These are phyloP conservation scores for Kryptolebias marmoratus DNA, from an alignment of 2,113 vertebrate species.

Conservation along the genomic window DNA sequence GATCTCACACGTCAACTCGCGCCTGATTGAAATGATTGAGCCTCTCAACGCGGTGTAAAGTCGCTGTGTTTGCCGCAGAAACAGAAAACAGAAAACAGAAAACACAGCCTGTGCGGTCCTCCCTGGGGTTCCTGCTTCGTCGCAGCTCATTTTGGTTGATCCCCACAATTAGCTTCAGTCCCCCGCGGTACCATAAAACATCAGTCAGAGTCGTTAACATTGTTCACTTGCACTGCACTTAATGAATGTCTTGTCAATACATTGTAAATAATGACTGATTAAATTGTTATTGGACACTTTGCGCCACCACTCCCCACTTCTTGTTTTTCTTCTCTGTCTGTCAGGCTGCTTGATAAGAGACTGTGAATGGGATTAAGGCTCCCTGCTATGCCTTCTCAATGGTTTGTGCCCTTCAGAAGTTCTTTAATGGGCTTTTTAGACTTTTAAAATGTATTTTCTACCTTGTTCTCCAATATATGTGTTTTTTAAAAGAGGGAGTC, in stretches of 20 bases:
- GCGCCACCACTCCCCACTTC: not conserved
- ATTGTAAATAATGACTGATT: slow-evolving; percentile 34
- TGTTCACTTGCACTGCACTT: slow-evolving; percentile 22
- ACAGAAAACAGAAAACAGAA: slow-evolving; percentile 27
- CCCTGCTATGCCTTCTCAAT: not conserved
- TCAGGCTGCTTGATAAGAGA: not conserved
- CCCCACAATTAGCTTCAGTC: slow-evolving; percentile 34
- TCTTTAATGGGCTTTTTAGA: no score
- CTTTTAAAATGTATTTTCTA: no score
- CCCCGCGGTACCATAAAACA: slow-evolving; percentile 19
- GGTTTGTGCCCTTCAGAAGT: no score
- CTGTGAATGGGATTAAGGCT: slow-evolving; percentile 20
- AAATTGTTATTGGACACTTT: slow-evolving; percentile 31
- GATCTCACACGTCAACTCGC: slow-evolving; percentile 47
- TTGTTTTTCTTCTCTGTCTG: no score
- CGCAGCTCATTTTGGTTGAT: slow-evolving; percentile 26
- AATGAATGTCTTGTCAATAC: slow-evolving; percentile 14
- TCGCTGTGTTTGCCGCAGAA: slow-evolving; percentile 26
- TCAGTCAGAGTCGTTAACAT: slow-evolving; percentile 14
- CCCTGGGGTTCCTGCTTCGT: slow-evolving; percentile 38
- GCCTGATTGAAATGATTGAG: slow-evolving; percentile 22
- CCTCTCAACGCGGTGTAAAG: not conserved
- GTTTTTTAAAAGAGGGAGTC: no score
- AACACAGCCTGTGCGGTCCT: slow-evolving; percentile 16
- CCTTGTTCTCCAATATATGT: no score